phyloP scores from a whole-genome alignment of 2,888 invertebrate genomes.

The Tribolium freemani region DNA sequence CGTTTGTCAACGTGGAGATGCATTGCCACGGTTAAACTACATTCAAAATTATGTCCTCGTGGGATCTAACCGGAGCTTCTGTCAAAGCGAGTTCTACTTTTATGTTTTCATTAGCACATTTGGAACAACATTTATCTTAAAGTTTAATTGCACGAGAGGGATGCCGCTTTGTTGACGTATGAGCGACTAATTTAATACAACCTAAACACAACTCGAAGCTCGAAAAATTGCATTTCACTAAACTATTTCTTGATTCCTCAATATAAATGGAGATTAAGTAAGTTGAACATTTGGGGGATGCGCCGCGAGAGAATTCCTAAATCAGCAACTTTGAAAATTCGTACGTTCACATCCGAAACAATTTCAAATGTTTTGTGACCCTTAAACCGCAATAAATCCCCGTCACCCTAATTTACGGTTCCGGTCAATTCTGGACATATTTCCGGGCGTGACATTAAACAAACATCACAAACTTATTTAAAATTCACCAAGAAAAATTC shows the following conservation, averaged over 20 bases:
- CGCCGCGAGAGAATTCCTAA: not conserved
- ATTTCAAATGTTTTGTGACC: not conserved
- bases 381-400: not conserved
- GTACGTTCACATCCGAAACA: not conserved
- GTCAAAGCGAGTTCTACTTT: conserved; percentile 18
- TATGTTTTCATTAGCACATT: conserved; percentile 32
- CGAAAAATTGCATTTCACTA: not conserved
- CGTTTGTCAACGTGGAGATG: conserved; percentile 28
- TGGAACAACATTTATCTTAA: conserved; percentile 26
- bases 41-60: conserved; percentile 27
- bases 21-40: conserved; percentile 20
- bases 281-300: not conserved
- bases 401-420: not conserved
- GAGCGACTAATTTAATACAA: not conserved
- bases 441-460: not conserved
- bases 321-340: not conserved
- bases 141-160: conserved; percentile 5
- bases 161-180: not conserved
- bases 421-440: not conserved
- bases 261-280: too few species aligned
- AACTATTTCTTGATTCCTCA: too few species aligned
- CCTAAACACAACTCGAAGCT: not conserved
- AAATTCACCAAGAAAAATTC: not conserved
- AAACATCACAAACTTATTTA: not conserved
- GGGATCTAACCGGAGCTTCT: conserved; percentile 20